Conservation (phyloP, 2,888 invertebrate genomes). For the Lepidocyrtinus sp. region DNA sequence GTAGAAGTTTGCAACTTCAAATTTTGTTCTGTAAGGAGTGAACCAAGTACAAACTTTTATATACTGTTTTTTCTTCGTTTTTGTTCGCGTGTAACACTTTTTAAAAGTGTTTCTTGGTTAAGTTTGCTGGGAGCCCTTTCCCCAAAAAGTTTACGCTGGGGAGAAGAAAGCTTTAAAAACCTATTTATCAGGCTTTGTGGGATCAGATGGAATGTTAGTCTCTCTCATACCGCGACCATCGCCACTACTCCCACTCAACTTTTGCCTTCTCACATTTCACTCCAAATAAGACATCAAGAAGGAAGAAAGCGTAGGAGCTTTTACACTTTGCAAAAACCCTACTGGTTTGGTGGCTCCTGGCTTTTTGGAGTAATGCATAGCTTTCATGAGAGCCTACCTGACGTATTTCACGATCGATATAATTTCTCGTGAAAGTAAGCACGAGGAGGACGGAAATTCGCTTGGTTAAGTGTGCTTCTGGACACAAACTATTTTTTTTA, state of each 20-base stretch:
- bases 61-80: background rate
- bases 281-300: slow-evolving; percentile 10
- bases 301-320: background rate
- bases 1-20: background rate
- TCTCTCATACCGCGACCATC: too few relatives aligned
- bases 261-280: too few relatives aligned
- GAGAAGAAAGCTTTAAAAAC: background rate
- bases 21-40: background rate
- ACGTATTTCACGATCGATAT: slow-evolving; percentile 29
- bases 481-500: slow-evolving; percentile 1
- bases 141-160: background rate
- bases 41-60: too few relatives aligned
- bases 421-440: slow-evolving; percentile 10
- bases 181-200: slow-evolving; percentile 7
- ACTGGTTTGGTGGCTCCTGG: too few relatives aligned
- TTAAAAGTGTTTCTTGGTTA: background rate
- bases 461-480: too few relatives aligned
- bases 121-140: background rate
- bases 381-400: slow-evolving; percentile 38
- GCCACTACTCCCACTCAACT: background rate
- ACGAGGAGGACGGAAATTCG: slow-evolving; percentile 26
- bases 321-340: too few relatives aligned
- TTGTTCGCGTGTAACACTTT: background rate
- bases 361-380: slow-evolving; percentile 29
- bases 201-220: background rate